phyloP scores from a whole-genome alignment of 92 coral and sea anemone genomes.

The Porites cylindrica region DNA sequence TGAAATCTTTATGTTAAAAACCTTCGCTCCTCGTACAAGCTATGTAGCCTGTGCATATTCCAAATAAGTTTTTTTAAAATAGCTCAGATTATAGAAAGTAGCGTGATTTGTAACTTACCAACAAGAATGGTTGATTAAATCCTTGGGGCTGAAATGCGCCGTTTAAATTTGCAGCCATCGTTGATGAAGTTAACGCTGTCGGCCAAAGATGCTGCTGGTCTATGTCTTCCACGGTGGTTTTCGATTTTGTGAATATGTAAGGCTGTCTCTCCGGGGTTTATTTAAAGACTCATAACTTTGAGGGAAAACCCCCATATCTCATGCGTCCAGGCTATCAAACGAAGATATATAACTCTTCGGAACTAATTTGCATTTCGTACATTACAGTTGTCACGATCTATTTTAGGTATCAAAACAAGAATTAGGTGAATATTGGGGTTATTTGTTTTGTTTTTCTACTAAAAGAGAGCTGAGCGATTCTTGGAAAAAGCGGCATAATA shows the following conservation, averaged over 20 bases:
- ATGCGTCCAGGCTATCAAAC: too few species aligned
- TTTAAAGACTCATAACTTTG: not conserved
- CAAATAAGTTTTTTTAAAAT: too few species aligned
- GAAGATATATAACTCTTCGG: not conserved
- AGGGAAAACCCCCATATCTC: slow-evolving; percentile 29
- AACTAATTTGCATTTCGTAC: slow-evolving; percentile 6
- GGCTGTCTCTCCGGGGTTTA: slow-evolving; percentile 23
- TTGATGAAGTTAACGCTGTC: not conserved
- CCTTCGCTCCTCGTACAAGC: not conserved
- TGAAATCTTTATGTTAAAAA: not conserved
- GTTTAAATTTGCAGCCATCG: slow-evolving; percentile 15
- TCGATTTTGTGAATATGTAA: not conserved
- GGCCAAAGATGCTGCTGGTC: slow-evolving; percentile 11
- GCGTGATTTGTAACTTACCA: too few species aligned
- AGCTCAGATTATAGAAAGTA: too few species aligned
- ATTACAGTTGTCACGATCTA: slow-evolving; percentile 10
- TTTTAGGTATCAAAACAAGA: slow-evolving; percentile 24
- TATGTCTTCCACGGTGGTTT: slow-evolving; percentile 11
- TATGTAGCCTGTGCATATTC: too few species aligned
- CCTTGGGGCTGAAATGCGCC: not conserved
- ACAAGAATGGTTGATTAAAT: not conserved
- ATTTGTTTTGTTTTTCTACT: slow-evolving; percentile 10
- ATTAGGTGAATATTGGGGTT: not conserved
- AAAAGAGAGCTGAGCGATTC: slow-evolving; percentile 19
- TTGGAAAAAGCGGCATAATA: slow-evolving; percentile 41